Evolutionary conservation across 2,888 invertebrate species (phyloP).

Genomic region (Cheilosia grossa): DNA sequence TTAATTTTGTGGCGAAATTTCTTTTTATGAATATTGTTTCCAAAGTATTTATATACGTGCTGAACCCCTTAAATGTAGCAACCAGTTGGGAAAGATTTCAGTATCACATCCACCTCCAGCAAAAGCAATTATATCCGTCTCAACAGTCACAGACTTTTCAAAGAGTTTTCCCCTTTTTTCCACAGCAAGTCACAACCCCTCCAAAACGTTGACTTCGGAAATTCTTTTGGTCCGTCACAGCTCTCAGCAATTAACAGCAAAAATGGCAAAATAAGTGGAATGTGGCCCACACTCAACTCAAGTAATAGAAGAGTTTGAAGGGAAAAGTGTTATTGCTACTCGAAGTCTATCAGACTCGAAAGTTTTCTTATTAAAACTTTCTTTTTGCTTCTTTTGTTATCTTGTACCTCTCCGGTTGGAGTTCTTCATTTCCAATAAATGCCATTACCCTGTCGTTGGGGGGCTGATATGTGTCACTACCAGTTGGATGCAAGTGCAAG

Average conservation of each 20-base stretch:
- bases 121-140: neutral
- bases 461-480: conserved; percentile 33
- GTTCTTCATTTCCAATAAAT: conserved; percentile 67
- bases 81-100: no score
- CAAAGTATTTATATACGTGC: no score
- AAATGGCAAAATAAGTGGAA: conserved; percentile 39
- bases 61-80: neutral
- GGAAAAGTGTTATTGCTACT: conserved; percentile 54
- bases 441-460: conserved; percentile 60
- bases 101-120: neutral
- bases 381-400: conserved; percentile 56
- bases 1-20: neutral
- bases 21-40: neutral
- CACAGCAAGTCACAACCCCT: conserved; percentile 2
- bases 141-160: neutral
- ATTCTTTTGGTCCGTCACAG: conserved; percentile 32
- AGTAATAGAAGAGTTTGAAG: conserved; percentile 32
- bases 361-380: conserved; percentile 71
- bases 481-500: conserved; percentile 5
- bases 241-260: conserved; percentile 37
- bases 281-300: conserved; percentile 17
- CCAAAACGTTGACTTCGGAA: conserved; percentile 19
- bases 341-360: conserved; percentile 66
- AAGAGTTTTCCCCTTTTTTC: neutral
- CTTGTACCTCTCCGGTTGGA: conserved; percentile 14